Evolutionary conservation across 2,797 vertebrate species (phyloP), one percentile per base, ranked within the genome.

Genomic region (Ficedula albicollis): DNA sequence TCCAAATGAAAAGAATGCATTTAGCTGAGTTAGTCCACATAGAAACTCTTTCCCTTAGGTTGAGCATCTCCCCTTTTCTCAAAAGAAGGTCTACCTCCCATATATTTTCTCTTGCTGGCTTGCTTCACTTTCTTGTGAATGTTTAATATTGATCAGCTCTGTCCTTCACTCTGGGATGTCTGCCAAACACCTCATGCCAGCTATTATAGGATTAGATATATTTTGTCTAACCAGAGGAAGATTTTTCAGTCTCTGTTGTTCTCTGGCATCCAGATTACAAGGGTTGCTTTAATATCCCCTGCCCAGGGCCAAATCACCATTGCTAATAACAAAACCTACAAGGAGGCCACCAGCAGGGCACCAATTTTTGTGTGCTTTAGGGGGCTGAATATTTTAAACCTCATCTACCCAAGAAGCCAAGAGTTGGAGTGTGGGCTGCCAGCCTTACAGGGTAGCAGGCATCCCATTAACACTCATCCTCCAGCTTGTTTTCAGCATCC

Each of bases 151-250:
- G 93, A 93, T 91, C 92, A 84, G 29, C 66, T 63, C 96, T 87
- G 91, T 95, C 82, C 79, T 90, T 85, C 89, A 34, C n/a, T 85
- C 85, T 83, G 93, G 96, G 87, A 96, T 11, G 66, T 32, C 88
- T 97, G 93, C 89, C 91, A 97, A 94, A 41, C 69, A 74, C 87
- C 84, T 93, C 77, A 89, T 34, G 80, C 43, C 82, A 81, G 52
- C 90, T 97, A 82, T 96, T 97, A 91, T 9, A 84, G 75, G 85
- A 93, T 94, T 96, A 97, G 87, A 63, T 79, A 66, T 91, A 92
- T 97, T 96, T 91, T 95, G 86, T 97, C 84, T 88, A 80, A 93
- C 44, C 88, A 55, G 85, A 88, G 74, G 93, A 84, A 94, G 87
- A 89, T 56, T 92, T 93, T 93, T 96, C 56, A 30, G 66, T 90